Percentiles rank a stretch among this genome's conserved stretches.
phyloP scores from a whole-genome alignment of 2,797 vertebrate genomes.

The Loris lydekkerianus region DNA sequence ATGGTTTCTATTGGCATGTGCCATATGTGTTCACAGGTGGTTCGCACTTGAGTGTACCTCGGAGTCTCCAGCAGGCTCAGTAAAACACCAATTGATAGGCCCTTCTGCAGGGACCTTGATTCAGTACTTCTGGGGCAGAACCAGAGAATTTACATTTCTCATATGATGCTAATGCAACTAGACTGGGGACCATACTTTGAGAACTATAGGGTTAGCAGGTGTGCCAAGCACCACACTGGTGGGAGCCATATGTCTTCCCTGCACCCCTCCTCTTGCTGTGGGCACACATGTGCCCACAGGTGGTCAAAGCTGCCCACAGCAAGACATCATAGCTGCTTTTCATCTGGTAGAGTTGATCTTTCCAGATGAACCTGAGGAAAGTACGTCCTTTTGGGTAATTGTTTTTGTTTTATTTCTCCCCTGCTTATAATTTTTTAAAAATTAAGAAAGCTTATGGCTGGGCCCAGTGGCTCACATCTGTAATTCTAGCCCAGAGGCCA shows the following conservation, averaged over 20 bases:
- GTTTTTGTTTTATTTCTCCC: constrained; percentile 21
- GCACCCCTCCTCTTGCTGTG: neutral
- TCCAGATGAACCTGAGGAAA: neutral
- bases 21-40: neutral
- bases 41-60: neutral
- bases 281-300: neutral
- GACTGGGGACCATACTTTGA: neutral
- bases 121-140: neutral
- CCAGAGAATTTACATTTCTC: neutral
- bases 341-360: neutral
- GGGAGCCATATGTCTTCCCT: neutral
- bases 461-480: too few relatives aligned
- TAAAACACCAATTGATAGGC: neutral
- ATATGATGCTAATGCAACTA: neutral
- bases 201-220: neutral
- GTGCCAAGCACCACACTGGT: neutral
- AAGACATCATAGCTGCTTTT: neutral
- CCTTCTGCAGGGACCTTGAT: neutral
- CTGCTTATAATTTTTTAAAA: neutral
- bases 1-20: neutral
- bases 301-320: too few relatives aligned
- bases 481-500: too few relatives aligned
- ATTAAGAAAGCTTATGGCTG: neutral
- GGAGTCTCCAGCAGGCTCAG: neutral
- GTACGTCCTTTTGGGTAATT: neutral